phyloP scores from a whole-genome alignment of 92 coral and sea anemone genomes.

The Zoanthus sociatus region DNA sequence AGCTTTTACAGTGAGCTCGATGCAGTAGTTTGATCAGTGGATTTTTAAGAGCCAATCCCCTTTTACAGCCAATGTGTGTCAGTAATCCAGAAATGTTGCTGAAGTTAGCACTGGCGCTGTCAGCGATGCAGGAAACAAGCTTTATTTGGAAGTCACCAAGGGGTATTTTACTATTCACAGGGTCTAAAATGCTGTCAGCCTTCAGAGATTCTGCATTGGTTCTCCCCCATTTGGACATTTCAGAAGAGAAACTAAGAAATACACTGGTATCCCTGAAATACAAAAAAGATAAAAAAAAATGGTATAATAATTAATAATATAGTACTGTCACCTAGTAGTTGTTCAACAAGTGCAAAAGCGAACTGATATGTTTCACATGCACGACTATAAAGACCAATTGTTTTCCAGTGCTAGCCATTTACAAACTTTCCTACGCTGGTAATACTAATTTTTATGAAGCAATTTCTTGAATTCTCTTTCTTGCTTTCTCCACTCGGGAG shows the following conservation, averaged over 20 bases:
- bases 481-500: neutral
- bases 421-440: neutral
- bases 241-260: neutral
- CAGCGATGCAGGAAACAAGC: constrained; percentile 41
- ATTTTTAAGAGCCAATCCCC: constrained; percentile 22
- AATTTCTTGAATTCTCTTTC: constrained; percentile 3
- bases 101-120: constrained; percentile 17
- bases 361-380: neutral
- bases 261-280: constrained; percentile 1
- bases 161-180: neutral
- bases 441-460: neutral
- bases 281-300: neutral
- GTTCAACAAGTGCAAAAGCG: neutral
- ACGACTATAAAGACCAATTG: neutral
- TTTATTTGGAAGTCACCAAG: constrained; percentile 5
- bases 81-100: constrained; percentile 16
- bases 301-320: neutral
- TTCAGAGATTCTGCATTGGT: neutral
- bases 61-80: neutral
- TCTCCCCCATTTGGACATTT: neutral
- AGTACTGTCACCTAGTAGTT: neutral
- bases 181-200: neutral
- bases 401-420: neutral
- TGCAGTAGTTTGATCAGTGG: constrained; percentile 32
- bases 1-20: constrained; percentile 13